These are phyloP conservation scores for Allacma fusca DNA, from an alignment of 2,888 invertebrate species.

Conservation along the genomic window DNA sequence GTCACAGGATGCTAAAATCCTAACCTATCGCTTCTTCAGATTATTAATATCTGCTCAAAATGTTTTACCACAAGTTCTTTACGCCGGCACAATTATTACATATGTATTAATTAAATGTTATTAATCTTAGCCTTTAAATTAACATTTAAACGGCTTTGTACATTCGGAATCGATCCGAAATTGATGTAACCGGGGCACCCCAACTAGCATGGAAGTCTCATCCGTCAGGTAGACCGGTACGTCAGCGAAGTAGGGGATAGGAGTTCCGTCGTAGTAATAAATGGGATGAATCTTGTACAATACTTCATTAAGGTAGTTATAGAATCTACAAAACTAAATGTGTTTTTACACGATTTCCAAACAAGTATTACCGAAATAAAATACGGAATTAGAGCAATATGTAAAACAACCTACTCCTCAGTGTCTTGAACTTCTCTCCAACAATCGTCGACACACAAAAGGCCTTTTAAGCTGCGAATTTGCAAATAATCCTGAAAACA, in stretches of 20 bases:
- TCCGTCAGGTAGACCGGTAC: slow-evolving; percentile 3
- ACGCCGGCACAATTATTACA: too few relatives aligned
- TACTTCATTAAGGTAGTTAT: not conserved
- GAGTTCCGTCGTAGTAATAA: not conserved
- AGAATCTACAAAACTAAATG: slow-evolving; percentile 33
- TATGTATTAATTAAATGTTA: too few relatives aligned
- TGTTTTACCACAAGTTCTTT: too few relatives aligned
- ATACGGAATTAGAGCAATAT: too few relatives aligned
- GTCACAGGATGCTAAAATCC: too few relatives aligned
- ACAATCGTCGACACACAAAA: not conserved
- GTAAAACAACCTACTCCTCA: not conserved
- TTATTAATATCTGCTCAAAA: too few relatives aligned
- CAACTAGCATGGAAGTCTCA: slow-evolving; percentile 14
- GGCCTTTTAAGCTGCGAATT: not conserved
- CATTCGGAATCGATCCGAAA: slow-evolving; percentile 29
- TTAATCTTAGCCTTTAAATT: too few relatives aligned
- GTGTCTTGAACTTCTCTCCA: not conserved
- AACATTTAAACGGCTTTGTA: too few relatives aligned
- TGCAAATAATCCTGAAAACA: slow-evolving; percentile 20
- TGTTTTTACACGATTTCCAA: too few relatives aligned
- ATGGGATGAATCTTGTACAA: not conserved
- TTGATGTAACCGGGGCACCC: slow-evolving; percentile 36
- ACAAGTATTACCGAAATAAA: too few relatives aligned
- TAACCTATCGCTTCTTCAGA: too few relatives aligned
- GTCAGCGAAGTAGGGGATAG: not conserved